phyloP scores from a whole-genome alignment of 1,140 invertebrate species.

The Diorhabda elongata region DNA sequence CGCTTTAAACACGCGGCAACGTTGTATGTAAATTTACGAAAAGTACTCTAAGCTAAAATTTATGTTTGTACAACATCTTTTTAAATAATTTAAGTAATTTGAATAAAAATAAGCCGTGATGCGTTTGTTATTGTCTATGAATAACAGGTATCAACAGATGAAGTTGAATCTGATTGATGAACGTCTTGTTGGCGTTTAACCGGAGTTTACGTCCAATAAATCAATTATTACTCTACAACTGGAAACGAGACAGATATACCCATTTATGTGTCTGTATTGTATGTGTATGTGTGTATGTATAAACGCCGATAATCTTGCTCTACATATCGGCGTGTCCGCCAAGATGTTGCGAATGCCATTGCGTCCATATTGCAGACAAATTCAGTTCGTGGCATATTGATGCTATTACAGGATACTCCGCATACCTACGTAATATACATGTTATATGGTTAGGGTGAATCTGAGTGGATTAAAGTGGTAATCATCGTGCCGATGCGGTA shows the following conservation, averaged over 20 bases:
- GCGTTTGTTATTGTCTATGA: too few relatives aligned
- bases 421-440: background rate
- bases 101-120: too few relatives aligned
- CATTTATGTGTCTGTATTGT: background rate
- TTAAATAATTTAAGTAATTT: too few relatives aligned
- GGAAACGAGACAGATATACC: background rate
- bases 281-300: background rate
- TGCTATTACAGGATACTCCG: background rate
- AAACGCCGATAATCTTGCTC: conserved; percentile 5
- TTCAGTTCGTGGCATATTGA: background rate
- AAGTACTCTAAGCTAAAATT: too few relatives aligned
- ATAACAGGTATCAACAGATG: background rate
- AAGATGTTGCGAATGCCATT: conserved; percentile 6
- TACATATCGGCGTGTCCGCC: conserved; percentile 6
- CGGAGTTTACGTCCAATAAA: conserved; percentile 9
- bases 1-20: too few relatives aligned
- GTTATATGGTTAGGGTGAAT: background rate
- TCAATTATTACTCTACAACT: background rate
- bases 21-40: too few relatives aligned
- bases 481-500: too few relatives aligned
- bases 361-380: background rate
- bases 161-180: conserved; percentile 4
- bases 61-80: too few relatives aligned
- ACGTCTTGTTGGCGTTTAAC: conserved; percentile 5
- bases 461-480: too few relatives aligned